Percentiles rank a stretch among this genome's conserved stretches.
Conservation (phyloP, 37 sponge, comb jelly and placozoan species). For the Haliclona indistincta region DNA sequence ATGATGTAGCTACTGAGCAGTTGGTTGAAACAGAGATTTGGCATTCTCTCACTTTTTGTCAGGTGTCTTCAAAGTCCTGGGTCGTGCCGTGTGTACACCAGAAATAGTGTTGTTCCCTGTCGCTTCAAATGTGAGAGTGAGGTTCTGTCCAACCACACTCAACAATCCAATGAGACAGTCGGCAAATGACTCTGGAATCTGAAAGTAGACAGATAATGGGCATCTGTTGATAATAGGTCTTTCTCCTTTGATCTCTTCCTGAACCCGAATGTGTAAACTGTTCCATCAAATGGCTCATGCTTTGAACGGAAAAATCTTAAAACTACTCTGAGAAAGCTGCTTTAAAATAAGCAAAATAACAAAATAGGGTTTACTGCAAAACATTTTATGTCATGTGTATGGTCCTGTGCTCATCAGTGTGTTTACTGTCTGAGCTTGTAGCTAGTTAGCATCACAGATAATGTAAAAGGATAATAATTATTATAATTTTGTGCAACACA, state of each 20-base stretch:
- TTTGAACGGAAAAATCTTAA: too few relatives aligned
- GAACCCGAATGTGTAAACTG: constrained; percentile 93
- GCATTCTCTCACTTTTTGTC: constrained; percentile 46
- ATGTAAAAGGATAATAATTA: too few relatives aligned
- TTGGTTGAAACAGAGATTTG: constrained; percentile 59
- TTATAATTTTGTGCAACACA: too few relatives aligned
- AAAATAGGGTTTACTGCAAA: too few relatives aligned
- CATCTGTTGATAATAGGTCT: too few relatives aligned
- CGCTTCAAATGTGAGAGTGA: constrained; percentile 63
- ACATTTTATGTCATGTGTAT: background rate
- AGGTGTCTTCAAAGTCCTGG: constrained; percentile 47
- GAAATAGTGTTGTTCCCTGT: constrained; percentile 46
- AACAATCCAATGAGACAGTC: constrained; percentile 92
- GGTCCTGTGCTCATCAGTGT: too few relatives aligned
- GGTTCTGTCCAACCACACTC: constrained; percentile 91
- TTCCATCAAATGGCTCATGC: constrained; percentile 79
- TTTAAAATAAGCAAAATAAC: too few relatives aligned
- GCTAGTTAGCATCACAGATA: too few relatives aligned
- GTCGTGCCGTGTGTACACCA: constrained; percentile 61
- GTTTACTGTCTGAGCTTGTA: too few relatives aligned
- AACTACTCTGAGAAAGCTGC: too few relatives aligned
- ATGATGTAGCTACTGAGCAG: constrained; percentile 48
- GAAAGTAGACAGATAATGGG: too few relatives aligned
- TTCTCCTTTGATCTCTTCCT: too few relatives aligned
- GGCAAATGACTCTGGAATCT: constrained; percentile 94